These are phyloP conservation scores for Mastacembelus armatus DNA, from an alignment of 2,797 vertebrate species.

Conservation along the genomic window DNA sequence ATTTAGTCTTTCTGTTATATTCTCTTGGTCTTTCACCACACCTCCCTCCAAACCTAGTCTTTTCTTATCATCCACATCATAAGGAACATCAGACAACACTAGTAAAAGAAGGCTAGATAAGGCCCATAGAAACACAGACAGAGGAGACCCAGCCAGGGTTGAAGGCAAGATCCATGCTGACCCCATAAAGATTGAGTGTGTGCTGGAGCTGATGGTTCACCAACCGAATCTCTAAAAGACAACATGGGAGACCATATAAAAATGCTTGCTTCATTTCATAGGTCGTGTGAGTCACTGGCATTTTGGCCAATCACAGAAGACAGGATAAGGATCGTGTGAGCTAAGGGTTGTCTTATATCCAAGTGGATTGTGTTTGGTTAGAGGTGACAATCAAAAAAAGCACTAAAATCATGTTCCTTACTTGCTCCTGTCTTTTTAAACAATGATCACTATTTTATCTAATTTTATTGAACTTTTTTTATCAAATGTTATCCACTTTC, in stretches of 20 bases:
- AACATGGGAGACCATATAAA: slow-evolving; percentile 24
- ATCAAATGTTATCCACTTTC: too few relatives aligned
- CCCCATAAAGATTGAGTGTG: slow-evolving; percentile 39
- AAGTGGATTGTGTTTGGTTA: too few relatives aligned
- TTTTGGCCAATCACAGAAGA: slow-evolving; percentile 59
- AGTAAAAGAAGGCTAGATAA: slow-evolving; percentile 17
- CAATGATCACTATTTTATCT: too few relatives aligned
- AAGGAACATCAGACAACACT: slow-evolving; percentile 13
- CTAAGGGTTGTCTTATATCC: too few relatives aligned
- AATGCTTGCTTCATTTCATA: slow-evolving; percentile 10
- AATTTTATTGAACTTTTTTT: too few relatives aligned
- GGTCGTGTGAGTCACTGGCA: slow-evolving; percentile 35
- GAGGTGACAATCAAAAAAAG: too few relatives aligned
- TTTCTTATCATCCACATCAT: not conserved
- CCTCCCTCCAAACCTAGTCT: not conserved
- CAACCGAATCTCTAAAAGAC: not conserved
- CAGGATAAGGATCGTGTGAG: too few relatives aligned
- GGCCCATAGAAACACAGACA: slow-evolving; percentile 20
- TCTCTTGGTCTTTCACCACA: slow-evolving; percentile 1
- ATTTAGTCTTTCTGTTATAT: not conserved
- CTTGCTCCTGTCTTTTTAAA: too few relatives aligned
- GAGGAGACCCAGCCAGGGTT: slow-evolving; percentile 2
- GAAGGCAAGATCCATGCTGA: slow-evolving; percentile 12
- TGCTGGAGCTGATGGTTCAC: not conserved
- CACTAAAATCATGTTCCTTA: too few relatives aligned